A percentile compares a stretch with the other conserved stretches of the same genome.
Conservation (phyloP, 2,797 vertebrate species). For the Rhinatrema bivittatum region DNA sequence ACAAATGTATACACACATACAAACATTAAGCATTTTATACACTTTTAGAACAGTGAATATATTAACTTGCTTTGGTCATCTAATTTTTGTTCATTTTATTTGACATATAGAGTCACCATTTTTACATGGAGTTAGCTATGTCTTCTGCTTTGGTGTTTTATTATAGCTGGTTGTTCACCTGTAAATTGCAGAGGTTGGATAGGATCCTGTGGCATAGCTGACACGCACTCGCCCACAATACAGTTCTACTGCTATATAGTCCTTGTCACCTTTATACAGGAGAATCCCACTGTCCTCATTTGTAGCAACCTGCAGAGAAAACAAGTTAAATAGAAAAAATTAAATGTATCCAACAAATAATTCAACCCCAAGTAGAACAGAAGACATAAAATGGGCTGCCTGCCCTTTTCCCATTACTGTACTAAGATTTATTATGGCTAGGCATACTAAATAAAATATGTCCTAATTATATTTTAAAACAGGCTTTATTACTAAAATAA, state of each 20-base stretch:
- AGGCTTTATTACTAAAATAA: not conserved
- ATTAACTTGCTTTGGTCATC: too few species aligned
- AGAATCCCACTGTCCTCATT: constrained; percentile 92
- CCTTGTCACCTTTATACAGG: constrained; percentile 87
- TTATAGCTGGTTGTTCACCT: too few species aligned
- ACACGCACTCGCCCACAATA: constrained; percentile 89
- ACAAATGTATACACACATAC: too few species aligned
- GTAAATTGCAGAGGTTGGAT: constrained; percentile 91
- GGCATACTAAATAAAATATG: not conserved
- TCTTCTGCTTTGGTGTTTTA: too few species aligned
- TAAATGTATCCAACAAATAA: not conserved
- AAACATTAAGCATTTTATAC: too few species aligned
- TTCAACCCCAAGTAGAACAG: not conserved
- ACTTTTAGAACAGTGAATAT: too few species aligned
- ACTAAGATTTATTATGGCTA: not conserved
- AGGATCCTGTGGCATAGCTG: constrained; percentile 88
- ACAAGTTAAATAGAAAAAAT: constrained; percentile 20
- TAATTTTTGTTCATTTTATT: too few species aligned
- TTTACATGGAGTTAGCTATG: too few species aligned
- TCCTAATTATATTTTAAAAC: not conserved
- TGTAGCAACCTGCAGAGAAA: constrained; percentile 81
- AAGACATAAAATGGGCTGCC: not conserved
- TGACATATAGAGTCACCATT: too few species aligned
- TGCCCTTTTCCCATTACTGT: not conserved
- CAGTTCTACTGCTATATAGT: constrained; percentile 89